Conservation (phyloP, 2,888 invertebrate genomes). For the Nasonia oneida region DNA sequence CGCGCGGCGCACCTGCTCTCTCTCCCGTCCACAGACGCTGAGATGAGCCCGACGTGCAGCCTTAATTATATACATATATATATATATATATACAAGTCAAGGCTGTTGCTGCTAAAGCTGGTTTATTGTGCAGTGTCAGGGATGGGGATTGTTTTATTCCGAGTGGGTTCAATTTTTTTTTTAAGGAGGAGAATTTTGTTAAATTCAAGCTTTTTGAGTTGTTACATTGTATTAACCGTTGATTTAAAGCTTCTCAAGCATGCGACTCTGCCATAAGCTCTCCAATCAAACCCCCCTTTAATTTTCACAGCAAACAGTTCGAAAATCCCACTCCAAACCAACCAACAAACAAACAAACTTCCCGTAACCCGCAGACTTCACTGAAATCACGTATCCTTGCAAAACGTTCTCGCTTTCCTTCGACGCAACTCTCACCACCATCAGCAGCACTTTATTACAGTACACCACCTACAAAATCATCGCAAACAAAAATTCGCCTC, state of each 20-base stretch:
- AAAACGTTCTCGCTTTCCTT: background rate
- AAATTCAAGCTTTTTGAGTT: no score
- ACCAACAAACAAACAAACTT: background rate
- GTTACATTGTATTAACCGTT: no score
- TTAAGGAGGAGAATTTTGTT: no score
- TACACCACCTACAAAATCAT: background rate
- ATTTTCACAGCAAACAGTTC: background rate
- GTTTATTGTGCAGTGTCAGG: background rate
- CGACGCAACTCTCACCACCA: background rate
- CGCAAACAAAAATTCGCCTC: background rate
- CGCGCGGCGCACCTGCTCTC: constrained; percentile 23
- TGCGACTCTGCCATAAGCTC: no score
- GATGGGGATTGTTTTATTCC: background rate
- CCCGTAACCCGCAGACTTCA: background rate
- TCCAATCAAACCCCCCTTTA: no score
- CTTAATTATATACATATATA: background rate
- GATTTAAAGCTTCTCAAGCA: no score
- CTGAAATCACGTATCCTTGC: background rate
- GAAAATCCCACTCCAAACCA: background rate
- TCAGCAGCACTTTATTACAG: no score
- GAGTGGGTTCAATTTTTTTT: background rate
- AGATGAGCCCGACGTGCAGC: background rate
- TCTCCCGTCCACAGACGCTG: background rate
- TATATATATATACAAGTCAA: background rate
- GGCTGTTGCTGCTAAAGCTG: background rate